These are phyloP conservation scores for Rhinogobius similis DNA, from an alignment of 2,113 vertebrate genomes.

Conservation along the genomic window DNA sequence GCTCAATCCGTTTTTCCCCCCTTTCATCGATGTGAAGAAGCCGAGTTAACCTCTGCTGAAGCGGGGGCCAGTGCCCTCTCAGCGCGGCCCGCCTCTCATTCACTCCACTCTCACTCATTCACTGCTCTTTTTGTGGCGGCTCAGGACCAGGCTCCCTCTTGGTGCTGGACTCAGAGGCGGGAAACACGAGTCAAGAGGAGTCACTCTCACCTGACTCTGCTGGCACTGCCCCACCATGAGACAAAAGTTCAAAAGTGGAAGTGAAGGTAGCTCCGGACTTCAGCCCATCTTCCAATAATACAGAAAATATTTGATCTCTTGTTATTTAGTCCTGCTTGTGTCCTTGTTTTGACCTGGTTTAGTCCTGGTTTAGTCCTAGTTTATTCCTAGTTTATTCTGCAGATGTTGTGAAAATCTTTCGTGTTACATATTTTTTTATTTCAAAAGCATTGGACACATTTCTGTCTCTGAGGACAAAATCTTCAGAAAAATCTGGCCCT, in stretches of 20 bases:
- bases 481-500: too few species aligned
- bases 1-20: conserved; percentile 72
- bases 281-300: too few species aligned
- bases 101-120: conserved; percentile 74
- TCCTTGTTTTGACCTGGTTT: too few species aligned
- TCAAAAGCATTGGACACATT: too few species aligned
- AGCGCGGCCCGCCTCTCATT: conserved; percentile 65
- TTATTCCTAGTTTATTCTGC: too few species aligned
- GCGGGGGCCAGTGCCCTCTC: conserved; percentile 65
- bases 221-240: neutral
- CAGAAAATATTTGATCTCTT: too few species aligned
- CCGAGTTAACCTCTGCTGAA: conserved; percentile 79
- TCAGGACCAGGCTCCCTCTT: conserved; percentile 51
- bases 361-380: too few species aligned
- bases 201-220: conserved; percentile 54
- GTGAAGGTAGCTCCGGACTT: too few species aligned
- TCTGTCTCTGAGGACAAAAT: too few species aligned
- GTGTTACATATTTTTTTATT: too few species aligned
- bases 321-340: too few species aligned
- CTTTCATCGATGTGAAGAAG: conserved; percentile 77
- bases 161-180: conserved; percentile 50
- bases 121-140: conserved; percentile 76
- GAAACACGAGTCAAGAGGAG: conserved; percentile 68
- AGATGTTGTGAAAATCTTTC: too few species aligned
- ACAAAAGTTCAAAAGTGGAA: neutral